Conservation (phyloP, 2,113 vertebrate genomes). For the Elachura formosa region DNA sequence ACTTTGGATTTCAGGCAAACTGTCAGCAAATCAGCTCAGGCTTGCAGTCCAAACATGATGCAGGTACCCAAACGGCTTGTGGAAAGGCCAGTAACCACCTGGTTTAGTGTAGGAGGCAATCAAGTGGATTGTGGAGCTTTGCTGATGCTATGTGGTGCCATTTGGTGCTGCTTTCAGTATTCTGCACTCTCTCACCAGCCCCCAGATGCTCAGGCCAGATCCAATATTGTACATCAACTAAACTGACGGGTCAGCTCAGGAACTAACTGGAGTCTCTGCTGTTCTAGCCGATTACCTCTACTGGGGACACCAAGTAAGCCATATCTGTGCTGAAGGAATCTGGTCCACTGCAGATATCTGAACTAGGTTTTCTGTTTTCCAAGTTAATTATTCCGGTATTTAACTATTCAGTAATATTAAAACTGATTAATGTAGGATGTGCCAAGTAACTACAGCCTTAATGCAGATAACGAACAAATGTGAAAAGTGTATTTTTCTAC, state of each 20-base stretch:
- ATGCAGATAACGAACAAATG: background rate
- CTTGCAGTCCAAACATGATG: background rate
- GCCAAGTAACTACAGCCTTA: background rate
- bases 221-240: fast-evolving
- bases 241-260: background rate
- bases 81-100: background rate
- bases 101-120: background rate
- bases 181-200: background rate
- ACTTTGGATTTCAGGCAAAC: background rate
- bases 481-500: background rate
- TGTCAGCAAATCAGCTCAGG: background rate
- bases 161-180: background rate
- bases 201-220: background rate
- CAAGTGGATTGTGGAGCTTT: background rate
- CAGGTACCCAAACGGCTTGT: background rate
- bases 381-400: background rate
- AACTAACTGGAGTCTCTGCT: background rate
- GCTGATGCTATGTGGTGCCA: fast-evolving
- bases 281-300: background rate
- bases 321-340: background rate
- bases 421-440: background rate
- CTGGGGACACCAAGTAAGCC: background rate
- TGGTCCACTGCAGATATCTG: background rate
- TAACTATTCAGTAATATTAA: background rate
- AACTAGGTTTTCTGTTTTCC: background rate